Conservation (phyloP, 2,113 vertebrate genomes). For the Willisornis vidua region DNA sequence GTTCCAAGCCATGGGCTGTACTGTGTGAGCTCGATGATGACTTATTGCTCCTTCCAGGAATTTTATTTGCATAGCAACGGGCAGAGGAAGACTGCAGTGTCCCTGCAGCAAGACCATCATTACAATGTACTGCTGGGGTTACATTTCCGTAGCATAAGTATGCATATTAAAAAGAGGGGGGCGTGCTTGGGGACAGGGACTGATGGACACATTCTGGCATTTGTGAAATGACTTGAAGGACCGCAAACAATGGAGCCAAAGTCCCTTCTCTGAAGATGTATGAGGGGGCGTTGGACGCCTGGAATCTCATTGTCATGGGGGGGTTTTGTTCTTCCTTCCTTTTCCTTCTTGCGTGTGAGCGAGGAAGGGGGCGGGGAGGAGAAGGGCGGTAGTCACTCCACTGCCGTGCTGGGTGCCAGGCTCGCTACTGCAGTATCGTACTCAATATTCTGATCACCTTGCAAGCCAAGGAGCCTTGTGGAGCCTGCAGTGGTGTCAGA, state of each 20-base stretch:
- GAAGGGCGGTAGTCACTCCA: not conserved
- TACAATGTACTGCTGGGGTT: constrained; percentile 13
- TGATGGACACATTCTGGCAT: not conserved
- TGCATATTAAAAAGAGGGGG: not conserved
- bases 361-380: not conserved
- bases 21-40: not conserved
- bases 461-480: constrained; percentile 59
- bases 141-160: not conserved
- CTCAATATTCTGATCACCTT: constrained; percentile 74
- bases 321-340: not conserved
- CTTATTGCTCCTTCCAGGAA: constrained; percentile 46
- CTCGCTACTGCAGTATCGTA: constrained; percentile 43
- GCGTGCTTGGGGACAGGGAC: not conserved
- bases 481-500: constrained; percentile 71
- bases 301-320: not conserved
- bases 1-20: not conserved
- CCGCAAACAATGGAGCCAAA: not conserved
- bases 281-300: not conserved
- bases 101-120: constrained; percentile 58
- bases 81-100: constrained; percentile 61
- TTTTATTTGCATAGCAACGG: constrained; percentile 77
- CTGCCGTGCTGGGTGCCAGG: constrained; percentile 50
- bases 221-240: not conserved
- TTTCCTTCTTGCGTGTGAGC: not conserved
- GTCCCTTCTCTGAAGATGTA: constrained; percentile 13